Evolutionary conservation across 2,113 vertebrate genomes (phyloP), one percentile per base, ranked within the genome.

Genomic region (Sceloporus undulatus): DNA sequence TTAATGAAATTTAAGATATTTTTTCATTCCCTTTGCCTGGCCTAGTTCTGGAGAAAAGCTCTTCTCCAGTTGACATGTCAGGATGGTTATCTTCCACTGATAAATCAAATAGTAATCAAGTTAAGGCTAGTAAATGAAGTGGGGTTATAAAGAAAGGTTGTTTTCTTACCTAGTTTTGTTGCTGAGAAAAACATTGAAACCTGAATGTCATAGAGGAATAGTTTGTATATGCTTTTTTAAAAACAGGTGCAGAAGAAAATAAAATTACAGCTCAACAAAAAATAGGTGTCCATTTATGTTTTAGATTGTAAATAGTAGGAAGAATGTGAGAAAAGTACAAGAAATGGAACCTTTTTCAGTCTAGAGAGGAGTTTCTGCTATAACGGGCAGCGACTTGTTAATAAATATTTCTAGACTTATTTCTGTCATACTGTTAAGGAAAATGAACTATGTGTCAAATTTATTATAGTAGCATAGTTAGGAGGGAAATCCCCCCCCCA

Each of bases 91-190:
- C 92, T 90, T 84, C 90, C 80, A 92, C 88, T 83, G 93, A 91
- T 91, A 94, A 93, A 91, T 76, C 54, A 92, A 90, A 76, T 82
- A 62, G 85, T 62, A 62, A 62, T 62, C 18, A 62, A 16, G 59
- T 83, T 66, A 11, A 48, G 75, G 88, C 91, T 93, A 92, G 91
- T 91, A 94, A 93, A 90, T 76, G 54, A 92, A 90, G 78, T 82
- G 48, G 86, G 52, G 87, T 68, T 85, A 75, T 56, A 90, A 90
- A 91, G 87, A 90, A 89, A 78, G 83, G 65, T 86, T 87, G 40
- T 82, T 84, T 84, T 52, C 18, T 34, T 3, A 73, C 40, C 38
- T 71, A 5, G 66, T 27, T 25, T n/a, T 11, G 71, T 23, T 40
- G 48, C 59, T 62, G 59, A 16, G 18, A 62, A 62, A 16, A 62